Base-by-base conservation (phyloP, 2,797 vertebrate genomes). In the Molossus molossus region DNA sequence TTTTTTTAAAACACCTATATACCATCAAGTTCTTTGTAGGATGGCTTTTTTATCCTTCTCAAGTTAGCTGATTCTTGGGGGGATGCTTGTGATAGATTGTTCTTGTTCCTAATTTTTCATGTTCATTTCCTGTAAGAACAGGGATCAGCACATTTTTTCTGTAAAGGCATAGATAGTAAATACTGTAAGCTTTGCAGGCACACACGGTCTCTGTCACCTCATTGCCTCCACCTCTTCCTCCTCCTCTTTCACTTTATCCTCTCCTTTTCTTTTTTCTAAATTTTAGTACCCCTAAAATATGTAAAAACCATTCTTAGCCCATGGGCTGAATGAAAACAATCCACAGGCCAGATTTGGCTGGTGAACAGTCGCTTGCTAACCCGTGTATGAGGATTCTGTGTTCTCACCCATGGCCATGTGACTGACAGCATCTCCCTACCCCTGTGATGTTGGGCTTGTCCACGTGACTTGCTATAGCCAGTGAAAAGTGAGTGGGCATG, bases 61-160 rank as follows among this genome's bases (percentile, higher is more conserved):
- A 72, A 37, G 13, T 29, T n/a, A 84, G 72, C 58, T 79, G 50
- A 33, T 72, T 70, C 33, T 69, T 0, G 13, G 21, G 23, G 21
- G 73, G 10, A 9, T 45, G 40, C 65, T 20, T 77, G 2, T 70
- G 3, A 64, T 79, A 60, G 23, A 55, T 86, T 86, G n/a, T 50
- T 75, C 89, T 18, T 69, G 7, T 76, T 82, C 33, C 55, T 15
- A 29, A 6, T 69, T 55, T 45, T 55, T 53, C 40, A 21, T n/a
- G 85, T 76, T 93, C n/a, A 48, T 64, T 76, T 90, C 6, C 69
- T 76, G 1, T 69, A 75, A 91, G 60, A 53, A 55, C 40, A 75
- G 65, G 15, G 53, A 45, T 45, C 40, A 45, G 40, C 40, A 45
- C 40, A 45, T 6, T 45, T 45, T 45, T 45, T 45, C 40, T 60